phyloP scores from a whole-genome alignment of 2,113 vertebrate genomes.

The Xiphophorus couchianus region DNA sequence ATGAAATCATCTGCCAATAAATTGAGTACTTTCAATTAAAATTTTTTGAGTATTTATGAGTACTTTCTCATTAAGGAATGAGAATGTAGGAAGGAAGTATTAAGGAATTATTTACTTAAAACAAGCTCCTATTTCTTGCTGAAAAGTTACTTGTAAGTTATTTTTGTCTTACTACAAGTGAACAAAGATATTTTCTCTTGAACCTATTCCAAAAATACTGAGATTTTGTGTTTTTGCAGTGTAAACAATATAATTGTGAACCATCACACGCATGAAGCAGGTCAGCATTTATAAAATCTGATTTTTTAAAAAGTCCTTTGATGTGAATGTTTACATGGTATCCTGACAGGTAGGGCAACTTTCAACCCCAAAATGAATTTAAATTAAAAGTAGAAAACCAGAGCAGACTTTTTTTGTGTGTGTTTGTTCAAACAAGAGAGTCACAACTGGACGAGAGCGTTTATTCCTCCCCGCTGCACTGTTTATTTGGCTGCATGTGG shows the following conservation, averaged over 20 bases:
- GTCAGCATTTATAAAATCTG: neutral
- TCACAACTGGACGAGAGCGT: conserved; percentile 50
- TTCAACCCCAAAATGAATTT: conserved; percentile 42
- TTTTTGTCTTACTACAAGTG: no score
- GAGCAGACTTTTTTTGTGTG: conserved; percentile 22
- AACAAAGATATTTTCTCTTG: no score
- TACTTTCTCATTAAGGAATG: no score
- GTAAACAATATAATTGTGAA: neutral
- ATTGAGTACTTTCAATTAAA: no score
- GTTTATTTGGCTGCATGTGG: conserved; percentile 65
- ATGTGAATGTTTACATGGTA: conserved; percentile 17
- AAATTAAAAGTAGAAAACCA: conserved; percentile 32
- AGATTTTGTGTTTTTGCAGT: no score
- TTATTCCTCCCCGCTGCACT: conserved; percentile 50
- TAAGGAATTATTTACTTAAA: no score
- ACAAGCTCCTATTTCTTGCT: no score
- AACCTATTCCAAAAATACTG: no score
- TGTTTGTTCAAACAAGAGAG: conserved; percentile 38
- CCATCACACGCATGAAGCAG: neutral
- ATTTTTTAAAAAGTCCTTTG: neutral
- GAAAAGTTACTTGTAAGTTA: no score
- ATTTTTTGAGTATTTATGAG: no score
- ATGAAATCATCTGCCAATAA: no score
- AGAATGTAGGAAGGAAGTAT: no score
- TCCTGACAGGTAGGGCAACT: conserved; percentile 19